Conservation (phyloP, 2,113 vertebrate species). For the Mastomys natalensis region DNA sequence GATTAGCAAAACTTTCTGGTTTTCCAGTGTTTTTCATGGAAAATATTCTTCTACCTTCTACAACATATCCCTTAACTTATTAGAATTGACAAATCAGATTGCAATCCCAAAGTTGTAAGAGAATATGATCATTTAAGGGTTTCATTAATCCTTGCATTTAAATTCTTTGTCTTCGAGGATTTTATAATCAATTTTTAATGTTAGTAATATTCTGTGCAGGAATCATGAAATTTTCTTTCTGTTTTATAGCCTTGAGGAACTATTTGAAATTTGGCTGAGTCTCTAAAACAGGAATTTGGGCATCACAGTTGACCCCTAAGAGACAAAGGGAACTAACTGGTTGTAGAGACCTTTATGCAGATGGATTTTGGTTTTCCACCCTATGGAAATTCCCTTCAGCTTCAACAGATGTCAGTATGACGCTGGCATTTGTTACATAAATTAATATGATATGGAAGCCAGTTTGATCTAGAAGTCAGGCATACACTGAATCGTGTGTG, state of each 20-base stretch:
- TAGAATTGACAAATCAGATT: constrained; percentile 3
- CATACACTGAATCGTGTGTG: not conserved
- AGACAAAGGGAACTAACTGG: not conserved
- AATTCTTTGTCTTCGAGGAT: constrained; percentile 23
- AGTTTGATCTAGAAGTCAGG: not conserved
- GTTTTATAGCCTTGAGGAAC: constrained; percentile 11
- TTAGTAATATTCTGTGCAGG: not conserved
- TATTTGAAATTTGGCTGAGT: constrained; percentile 6
- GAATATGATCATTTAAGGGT: not conserved
- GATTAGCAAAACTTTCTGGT: not conserved
- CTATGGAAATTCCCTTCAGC: constrained; percentile 18
- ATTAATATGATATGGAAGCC: not conserved
- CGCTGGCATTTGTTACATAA: constrained; percentile 33
- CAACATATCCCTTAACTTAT: not conserved
- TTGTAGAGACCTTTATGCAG: not conserved
- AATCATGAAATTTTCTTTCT: not conserved
- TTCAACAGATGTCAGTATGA: not conserved
- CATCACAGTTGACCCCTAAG: not conserved
- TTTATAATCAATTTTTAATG: constrained; percentile 60
- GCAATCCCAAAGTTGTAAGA: constrained; percentile 17
- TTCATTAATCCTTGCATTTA: constrained; percentile 30
- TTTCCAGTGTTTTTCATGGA: not conserved
- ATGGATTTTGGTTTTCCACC: not conserved
- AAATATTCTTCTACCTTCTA: constrained; percentile 32
- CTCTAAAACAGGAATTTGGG: not conserved